Evolutionary conservation across 2,797 vertebrate species (phyloP).

Genomic region (Danio kyathit): DNA sequence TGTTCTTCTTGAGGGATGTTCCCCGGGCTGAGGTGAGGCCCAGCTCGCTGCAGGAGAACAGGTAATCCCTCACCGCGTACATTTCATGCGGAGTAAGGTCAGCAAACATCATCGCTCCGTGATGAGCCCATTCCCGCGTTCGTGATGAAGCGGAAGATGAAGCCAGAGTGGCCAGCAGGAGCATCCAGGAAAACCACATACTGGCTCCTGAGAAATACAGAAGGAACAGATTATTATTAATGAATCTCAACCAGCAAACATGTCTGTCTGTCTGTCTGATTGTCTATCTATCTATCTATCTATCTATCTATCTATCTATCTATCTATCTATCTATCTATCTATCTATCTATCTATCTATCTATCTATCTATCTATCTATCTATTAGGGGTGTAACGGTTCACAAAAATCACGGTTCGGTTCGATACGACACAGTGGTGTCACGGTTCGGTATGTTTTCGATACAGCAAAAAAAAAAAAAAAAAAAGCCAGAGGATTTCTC

Average conservation of each 20-base stretch:
- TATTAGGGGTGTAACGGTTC: too few relatives aligned
- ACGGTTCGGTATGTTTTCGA: too few relatives aligned
- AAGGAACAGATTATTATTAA: background rate
- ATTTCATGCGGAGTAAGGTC: slow-evolving; percentile 86
- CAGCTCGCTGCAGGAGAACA: slow-evolving; percentile 79
- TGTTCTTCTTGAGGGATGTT: slow-evolving; percentile 83
- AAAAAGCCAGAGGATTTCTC: too few relatives aligned
- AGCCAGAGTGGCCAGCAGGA: slow-evolving; percentile 65
- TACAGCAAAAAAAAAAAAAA: too few relatives aligned
- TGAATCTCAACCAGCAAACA: too few relatives aligned
- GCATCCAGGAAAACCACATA: slow-evolving; percentile 72
- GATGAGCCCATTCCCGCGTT: slow-evolving; percentile 77
- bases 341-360: too few relatives aligned
- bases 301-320: too few relatives aligned
- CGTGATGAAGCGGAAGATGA: slow-evolving; percentile 38
- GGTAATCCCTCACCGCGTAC: slow-evolving; percentile 80
- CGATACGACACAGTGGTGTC: too few relatives aligned
- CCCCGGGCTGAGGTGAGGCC: slow-evolving; percentile 68
- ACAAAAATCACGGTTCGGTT: too few relatives aligned
- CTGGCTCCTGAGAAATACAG: slow-evolving; percentile 51
- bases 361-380: too few relatives aligned
- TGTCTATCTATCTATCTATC: too few relatives aligned
- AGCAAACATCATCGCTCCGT: slow-evolving; percentile 83
- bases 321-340: background rate
- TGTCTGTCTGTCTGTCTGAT: too few relatives aligned